phyloP scores from a whole-genome alignment of 2,888 invertebrate genomes.

The Morinoia aosen region DNA sequence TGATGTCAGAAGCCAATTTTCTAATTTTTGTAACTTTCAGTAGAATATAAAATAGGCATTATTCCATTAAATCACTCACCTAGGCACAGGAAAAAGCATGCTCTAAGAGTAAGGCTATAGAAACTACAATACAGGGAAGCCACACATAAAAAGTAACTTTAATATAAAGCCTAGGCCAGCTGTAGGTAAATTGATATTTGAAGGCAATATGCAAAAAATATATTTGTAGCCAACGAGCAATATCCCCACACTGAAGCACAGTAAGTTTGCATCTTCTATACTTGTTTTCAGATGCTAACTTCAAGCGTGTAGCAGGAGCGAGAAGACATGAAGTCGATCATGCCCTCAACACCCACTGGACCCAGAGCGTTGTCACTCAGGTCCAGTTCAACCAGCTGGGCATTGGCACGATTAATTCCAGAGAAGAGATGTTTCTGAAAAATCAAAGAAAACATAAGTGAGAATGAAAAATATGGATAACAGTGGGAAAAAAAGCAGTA shows the following conservation, averaged over 20 bases:
- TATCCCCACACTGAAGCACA: not conserved
- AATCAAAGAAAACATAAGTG: not conserved
- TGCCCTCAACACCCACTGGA: slow-evolving; percentile 88
- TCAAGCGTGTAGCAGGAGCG: slow-evolving; percentile 86
- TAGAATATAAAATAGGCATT: not conserved
- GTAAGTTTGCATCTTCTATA: no score
- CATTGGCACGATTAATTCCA: slow-evolving; percentile 85
- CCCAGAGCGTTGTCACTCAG: slow-evolving; percentile 98
- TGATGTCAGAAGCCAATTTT: not conserved
- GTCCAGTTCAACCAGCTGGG: slow-evolving; percentile 86
- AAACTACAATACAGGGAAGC: no score
- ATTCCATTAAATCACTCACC: not conserved
- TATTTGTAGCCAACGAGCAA: no score
- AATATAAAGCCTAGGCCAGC: not conserved
- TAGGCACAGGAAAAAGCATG: no score
- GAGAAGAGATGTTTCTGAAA: slow-evolving; percentile 64
- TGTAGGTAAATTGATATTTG: not conserved
- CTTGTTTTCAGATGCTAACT: slow-evolving; percentile 70
- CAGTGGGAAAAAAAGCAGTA: not conserved
- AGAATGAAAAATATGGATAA: not conserved
- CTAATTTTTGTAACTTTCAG: not conserved
- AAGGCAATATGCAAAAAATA: not conserved
- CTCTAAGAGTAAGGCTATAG: no score
- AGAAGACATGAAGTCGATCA: slow-evolving; percentile 86
- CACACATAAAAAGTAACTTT: no score